Percentiles rank a stretch among this genome's conserved stretches.
phyloP scores from a whole-genome alignment of 2,888 invertebrate genomes.

The Diachrysia chrysitis region DNA sequence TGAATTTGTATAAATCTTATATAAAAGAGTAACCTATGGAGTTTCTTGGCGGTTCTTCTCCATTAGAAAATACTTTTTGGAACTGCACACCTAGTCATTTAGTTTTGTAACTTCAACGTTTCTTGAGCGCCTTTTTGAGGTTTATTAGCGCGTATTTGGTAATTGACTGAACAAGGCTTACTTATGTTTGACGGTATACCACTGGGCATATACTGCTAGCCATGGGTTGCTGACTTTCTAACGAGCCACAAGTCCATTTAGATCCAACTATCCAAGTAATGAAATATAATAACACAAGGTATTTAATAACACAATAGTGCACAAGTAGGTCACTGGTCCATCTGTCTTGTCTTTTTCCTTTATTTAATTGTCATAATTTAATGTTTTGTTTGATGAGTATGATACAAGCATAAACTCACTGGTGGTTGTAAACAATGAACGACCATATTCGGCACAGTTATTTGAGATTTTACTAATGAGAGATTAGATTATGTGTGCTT shows the following conservation, averaged over 20 bases:
- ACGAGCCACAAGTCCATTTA: background rate
- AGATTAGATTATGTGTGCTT: background rate
- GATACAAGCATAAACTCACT: too few species aligned
- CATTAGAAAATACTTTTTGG: too few species aligned
- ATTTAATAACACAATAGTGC: slow-evolving; percentile 38
- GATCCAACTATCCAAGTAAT: background rate
- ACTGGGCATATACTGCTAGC: too few species aligned
- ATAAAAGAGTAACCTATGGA: too few species aligned
- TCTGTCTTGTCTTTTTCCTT: background rate
- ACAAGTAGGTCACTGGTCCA: slow-evolving; percentile 25
- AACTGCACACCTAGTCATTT: too few species aligned
- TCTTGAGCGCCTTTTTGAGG: too few species aligned
- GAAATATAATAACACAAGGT: slow-evolving; percentile 1
- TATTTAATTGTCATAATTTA: background rate
- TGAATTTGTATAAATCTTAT: too few species aligned
- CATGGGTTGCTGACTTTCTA: background rate
- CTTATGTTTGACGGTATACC: background rate
- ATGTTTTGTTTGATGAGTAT: background rate
- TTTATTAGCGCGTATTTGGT: too few species aligned
- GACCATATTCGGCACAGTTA: background rate
- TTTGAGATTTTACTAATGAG: background rate
- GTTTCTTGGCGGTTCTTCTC: too few species aligned
- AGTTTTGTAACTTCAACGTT: too few species aligned
- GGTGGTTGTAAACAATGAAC: background rate
- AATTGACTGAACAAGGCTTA: background rate